Percentiles rank a stretch among this genome's conserved stretches.
Evolutionary conservation across 2,113 vertebrate genomes (phyloP).

Genomic region (Origma solitaria): DNA sequence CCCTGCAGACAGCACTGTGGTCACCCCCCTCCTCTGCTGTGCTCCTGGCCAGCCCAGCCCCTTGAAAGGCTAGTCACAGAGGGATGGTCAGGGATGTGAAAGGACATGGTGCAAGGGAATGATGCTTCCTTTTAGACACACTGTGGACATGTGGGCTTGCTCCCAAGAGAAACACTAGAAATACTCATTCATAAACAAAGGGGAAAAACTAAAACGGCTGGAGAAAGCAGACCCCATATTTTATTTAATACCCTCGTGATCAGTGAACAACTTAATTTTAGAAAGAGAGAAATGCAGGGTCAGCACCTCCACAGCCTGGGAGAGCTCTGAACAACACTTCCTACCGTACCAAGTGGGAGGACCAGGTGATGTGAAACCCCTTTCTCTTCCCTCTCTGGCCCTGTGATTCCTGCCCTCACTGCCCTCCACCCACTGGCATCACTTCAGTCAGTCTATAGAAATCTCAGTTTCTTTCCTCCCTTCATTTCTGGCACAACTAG

Average conservation of each 20-base stretch:
- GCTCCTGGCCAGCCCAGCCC: rapidly evolving
- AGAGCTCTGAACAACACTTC: not conserved
- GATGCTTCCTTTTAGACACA: not conserved
- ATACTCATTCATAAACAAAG: not conserved
- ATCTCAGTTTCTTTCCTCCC: not conserved
- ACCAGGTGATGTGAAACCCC: not conserved
- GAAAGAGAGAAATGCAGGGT: not conserved
- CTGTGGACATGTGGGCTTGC: rapidly evolving
- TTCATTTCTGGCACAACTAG: rapidly evolving
- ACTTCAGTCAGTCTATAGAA: not conserved
- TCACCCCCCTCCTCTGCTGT: not conserved
- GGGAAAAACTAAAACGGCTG: not conserved
- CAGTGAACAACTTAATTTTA: not conserved
- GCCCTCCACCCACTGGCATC: rapidly evolving
- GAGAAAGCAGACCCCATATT: not conserved
- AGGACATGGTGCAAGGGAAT: not conserved
- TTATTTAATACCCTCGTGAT: not conserved
- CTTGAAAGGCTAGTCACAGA: rapidly evolving
- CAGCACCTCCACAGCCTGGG: not conserved
- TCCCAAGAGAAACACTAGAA: not conserved
- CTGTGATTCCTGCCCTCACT: not conserved
- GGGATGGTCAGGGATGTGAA: not conserved
- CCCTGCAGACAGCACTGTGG: not conserved
- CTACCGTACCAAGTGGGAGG: not conserved
- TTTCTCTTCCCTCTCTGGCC: not conserved